These are phyloP conservation scores for Rhinella marina DNA, from an alignment of 2,797 vertebrate species.

Conservation along the genomic window DNA sequence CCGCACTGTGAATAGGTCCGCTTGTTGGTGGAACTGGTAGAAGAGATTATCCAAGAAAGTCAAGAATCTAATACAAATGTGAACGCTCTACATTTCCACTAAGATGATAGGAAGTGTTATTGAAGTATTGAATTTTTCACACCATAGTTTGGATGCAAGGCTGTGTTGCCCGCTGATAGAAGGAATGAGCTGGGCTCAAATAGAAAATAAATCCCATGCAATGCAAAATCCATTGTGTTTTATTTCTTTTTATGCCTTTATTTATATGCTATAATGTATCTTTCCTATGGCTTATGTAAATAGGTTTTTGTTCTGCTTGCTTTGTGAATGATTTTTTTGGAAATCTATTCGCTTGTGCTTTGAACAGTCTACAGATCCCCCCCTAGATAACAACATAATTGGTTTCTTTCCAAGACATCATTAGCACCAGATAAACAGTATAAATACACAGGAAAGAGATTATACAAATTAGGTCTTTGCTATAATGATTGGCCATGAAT, in stretches of 20 bases:
- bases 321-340: neutral
- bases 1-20: constrained; percentile 50
- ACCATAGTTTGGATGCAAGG: neutral
- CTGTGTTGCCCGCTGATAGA: neutral
- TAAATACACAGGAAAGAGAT: neutral
- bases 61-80: constrained; percentile 55
- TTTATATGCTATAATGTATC: neutral
- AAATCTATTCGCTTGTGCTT: neutral
- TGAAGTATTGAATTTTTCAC: constrained; percentile 48
- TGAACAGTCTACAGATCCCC: constrained; percentile 20
- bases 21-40: constrained; percentile 54
- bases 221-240: constrained; percentile 9
- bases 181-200: constrained; percentile 3
- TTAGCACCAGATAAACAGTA: neutral
- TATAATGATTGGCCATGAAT: neutral
- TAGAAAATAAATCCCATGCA: constrained; percentile 13
- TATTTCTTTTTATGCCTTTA: constrained; percentile 33
- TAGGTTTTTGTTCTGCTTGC: constrained; percentile 3
- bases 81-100: constrained; percentile 45
- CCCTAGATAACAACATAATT: constrained; percentile 10
- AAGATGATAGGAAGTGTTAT: constrained; percentile 41
- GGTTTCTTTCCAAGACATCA: constrained; percentile 5
- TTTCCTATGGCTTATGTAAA: constrained; percentile 43
- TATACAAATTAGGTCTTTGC: neutral
- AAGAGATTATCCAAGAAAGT: constrained; percentile 56